Evolutionary conservation across 2,888 invertebrate species (phyloP).

Genomic region (Andrena dorsata): DNA sequence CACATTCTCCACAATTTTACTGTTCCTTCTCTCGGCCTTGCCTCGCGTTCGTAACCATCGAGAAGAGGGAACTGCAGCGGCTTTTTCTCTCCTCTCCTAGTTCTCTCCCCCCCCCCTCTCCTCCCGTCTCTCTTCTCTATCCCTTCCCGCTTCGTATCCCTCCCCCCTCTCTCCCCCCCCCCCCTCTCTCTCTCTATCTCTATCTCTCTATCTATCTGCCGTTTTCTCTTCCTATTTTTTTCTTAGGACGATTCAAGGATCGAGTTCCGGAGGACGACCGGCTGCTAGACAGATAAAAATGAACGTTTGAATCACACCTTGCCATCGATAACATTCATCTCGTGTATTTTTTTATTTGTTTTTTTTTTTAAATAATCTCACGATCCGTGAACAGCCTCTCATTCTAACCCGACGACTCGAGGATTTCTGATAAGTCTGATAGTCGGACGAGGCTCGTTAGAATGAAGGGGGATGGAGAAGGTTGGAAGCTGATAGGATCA

Average conservation of each 20-base stretch:
- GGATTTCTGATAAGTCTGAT: too few species aligned
- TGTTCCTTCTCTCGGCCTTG: conserved; percentile 81
- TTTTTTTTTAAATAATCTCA: too few species aligned
- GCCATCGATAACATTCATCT: conserved; percentile 12
- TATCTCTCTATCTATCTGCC: conserved; percentile 19
- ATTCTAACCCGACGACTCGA: too few species aligned
- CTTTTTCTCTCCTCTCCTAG: conserved; percentile 56
- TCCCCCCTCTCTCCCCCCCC: conserved; percentile 28
- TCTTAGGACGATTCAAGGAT: conserved; percentile 65
- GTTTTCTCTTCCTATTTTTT: conserved; percentile 47
- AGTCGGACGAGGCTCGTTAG: too few species aligned
- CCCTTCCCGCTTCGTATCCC: conserved; percentile 34
- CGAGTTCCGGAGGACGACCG: conserved; percentile 66
- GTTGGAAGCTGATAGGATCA: background rate
- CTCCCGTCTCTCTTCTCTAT: conserved; percentile 31
- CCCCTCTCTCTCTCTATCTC: background rate
- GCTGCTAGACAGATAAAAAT: conserved; percentile 44
- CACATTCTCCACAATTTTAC: conserved; percentile 84
- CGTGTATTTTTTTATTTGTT: background rate
- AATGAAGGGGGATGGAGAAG: too few species aligned
- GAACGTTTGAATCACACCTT: conserved; percentile 30
- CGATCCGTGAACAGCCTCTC: too few species aligned
- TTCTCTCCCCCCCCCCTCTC: conserved; percentile 28
- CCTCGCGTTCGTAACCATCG: conserved; percentile 66
- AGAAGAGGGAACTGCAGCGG: conserved; percentile 51